Base-by-base conservation (phyloP, 2,888 invertebrate species). In the Parapristionchus giblindavisi region DNA sequence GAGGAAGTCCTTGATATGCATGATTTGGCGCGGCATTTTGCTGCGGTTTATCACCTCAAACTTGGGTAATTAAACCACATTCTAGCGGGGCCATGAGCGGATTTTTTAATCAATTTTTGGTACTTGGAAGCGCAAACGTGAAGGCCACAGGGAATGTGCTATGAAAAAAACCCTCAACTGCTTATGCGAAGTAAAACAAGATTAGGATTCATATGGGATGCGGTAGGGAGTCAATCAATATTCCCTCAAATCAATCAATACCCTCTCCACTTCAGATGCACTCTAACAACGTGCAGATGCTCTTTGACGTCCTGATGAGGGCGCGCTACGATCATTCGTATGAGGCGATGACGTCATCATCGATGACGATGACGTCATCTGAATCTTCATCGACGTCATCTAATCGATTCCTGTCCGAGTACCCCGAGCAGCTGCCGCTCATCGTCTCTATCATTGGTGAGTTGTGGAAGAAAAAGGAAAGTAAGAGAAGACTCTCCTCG, bases 1-100 rank as follows among this genome's bases (percentile, higher is more conserved):
- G 77, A 99, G 92, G 90, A 99, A 99, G 90, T 98, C 96, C 90
- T 99, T 99, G 87, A 99, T 98, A 91, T 99, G 98, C 90, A 94
- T 95, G 83, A 99, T 95, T 93, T 99, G 96, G 89, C 94, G 93
- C 83, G 98, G 98, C 98, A 88, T 87, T 40, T 65, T n/a, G n/a
- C n/a, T n/a, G n/a, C n/a, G n/a, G n/a, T n/a, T n/a, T n/a, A n/a
- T n/a, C n/a, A n/a, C n/a, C n/a, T n/a, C n/a, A n/a, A n/a, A n/a
- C n/a, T n/a, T n/a, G n/a, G n/a, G n/a, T n/a, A n/a, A n/a, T n/a
- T n/a, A n/a, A n/a, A n/a, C n/a, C n/a, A n/a, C n/a, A n/a, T n/a
- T n/a, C n/a, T n/a, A n/a, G n/a, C n/a, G n/a, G n/a, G n/a, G n/a
- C n/a, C n/a, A n/a, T n/a, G n/a, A n/a, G n/a, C n/a, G n/a, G n/a